These are phyloP conservation scores for Scaptomyza parva DNA, from an alignment of 2,888 invertebrate species.

Conservation along the genomic window DNA sequence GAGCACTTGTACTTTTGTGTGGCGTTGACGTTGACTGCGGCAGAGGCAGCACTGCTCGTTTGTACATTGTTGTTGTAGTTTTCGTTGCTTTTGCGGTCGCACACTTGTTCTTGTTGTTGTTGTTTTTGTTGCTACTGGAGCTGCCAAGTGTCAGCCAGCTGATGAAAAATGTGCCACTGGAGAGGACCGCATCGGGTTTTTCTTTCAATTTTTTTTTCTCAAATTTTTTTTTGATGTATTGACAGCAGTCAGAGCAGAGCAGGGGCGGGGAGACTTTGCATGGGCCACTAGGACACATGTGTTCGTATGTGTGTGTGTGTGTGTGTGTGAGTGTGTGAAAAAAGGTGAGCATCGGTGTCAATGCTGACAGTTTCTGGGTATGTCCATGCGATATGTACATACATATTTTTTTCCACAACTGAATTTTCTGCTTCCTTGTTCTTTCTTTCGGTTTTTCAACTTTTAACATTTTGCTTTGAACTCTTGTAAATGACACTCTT, in stretches of 20 bases:
- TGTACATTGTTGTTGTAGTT: conserved; percentile 18
- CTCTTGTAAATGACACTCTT: conserved; percentile 55
- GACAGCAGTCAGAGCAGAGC: conserved; percentile 51
- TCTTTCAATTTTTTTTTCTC: conserved; percentile 1
- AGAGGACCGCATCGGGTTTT: conserved; percentile 35
- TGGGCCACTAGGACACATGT: conserved; percentile 40
- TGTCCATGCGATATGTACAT: conserved; percentile 48
- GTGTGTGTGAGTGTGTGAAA: conserved; percentile 8
- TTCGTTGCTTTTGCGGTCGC: conserved; percentile 26
- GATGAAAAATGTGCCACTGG: conserved; percentile 78
- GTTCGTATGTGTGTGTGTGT: neutral
- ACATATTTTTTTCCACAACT: conserved; percentile 22
- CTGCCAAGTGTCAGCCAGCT: conserved; percentile 68
- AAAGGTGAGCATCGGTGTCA: conserved; percentile 52
- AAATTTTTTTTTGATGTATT: conserved; percentile 67
- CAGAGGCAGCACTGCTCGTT: conserved; percentile 12
- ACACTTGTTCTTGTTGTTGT: conserved; percentile 18
- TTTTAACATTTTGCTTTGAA: conserved; percentile 45
- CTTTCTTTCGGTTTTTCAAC: neutral
- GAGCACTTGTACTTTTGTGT: conserved; percentile 60
- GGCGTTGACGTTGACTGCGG: conserved; percentile 6
- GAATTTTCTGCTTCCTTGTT: conserved; percentile 18
- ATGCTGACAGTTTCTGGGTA: conserved; percentile 56
- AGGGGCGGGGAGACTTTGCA: conserved; percentile 30
- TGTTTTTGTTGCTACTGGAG: conserved; percentile 36